phyloP scores from a whole-genome alignment of 1,140 invertebrate genomes.

The Phymorhynchus buccinoides region DNA sequence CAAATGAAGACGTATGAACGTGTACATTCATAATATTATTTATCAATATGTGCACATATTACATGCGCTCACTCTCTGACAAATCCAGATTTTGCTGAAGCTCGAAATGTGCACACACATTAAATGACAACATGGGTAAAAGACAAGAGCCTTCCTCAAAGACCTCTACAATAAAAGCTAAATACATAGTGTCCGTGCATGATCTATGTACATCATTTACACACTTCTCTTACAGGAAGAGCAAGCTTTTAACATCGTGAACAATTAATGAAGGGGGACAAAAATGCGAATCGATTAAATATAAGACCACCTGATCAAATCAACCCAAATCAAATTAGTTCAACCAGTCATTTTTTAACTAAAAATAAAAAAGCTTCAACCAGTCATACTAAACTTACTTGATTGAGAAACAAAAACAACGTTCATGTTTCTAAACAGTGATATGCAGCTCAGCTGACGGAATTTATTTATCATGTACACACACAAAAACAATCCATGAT shows the following conservation, averaged over 20 bases:
- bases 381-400: not conserved
- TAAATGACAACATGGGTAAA: not conserved
- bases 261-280: no score
- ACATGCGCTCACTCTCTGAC: not conserved
- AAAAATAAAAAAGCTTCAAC: no score
- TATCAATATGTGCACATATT: not conserved
- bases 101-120: constrained; percentile 6
- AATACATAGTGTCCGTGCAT: not conserved
- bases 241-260: not conserved
- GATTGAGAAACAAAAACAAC: no score
- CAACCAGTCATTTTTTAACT: no score
- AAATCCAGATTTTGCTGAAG: not conserved
- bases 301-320: no score
- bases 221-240: not conserved
- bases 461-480: no score
- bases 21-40: not conserved
- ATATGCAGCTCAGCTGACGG: not conserved
- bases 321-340: no score
- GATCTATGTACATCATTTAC: not conserved
- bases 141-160: constrained; percentile 3
- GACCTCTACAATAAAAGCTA: not conserved
- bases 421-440: no score
- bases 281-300: no score
- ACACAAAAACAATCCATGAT: no score
- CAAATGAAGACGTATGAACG: not conserved